These are phyloP conservation scores for Cheilosia scutellata DNA, from an alignment of 2,888 invertebrate species.

Conservation along the genomic window DNA sequence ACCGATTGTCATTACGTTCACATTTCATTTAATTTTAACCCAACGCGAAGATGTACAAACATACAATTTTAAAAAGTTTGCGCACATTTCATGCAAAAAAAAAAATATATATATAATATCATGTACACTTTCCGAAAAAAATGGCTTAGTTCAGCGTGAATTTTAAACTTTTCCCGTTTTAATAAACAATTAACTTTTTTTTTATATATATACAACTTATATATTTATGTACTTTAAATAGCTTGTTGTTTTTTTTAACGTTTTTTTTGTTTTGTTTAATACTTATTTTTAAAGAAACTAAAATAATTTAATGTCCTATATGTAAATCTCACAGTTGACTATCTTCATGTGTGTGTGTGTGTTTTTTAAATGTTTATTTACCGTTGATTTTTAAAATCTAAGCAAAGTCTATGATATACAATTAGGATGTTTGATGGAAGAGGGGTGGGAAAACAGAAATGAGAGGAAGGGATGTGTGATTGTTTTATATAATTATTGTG, in stretches of 20 bases:
- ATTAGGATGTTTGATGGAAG: constrained; percentile 8
- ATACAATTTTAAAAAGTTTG: not conserved
- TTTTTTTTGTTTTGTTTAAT: constrained; percentile 51
- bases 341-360: constrained; percentile 58
- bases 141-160: constrained; percentile 42
- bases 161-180: constrained; percentile 36
- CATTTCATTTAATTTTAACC: not conserved
- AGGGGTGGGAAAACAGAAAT: constrained; percentile 24
- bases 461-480: constrained; percentile 16
- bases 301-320: constrained; percentile 75
- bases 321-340: constrained; percentile 79
- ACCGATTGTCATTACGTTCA: constrained; percentile 2
- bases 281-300: constrained; percentile 66
- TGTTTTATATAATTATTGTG: constrained; percentile 45
- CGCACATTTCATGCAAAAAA: constrained; percentile 21
- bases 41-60: not conserved
- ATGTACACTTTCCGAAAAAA: constrained; percentile 29
- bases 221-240: constrained; percentile 67
- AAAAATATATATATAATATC: constrained; percentile 21
- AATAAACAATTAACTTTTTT: constrained; percentile 56
- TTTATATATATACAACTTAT: constrained; percentile 67
- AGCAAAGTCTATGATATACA: constrained; percentile 57
- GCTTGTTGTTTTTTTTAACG: constrained; percentile 34
- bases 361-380: constrained; percentile 47
- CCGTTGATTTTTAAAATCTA: constrained; percentile 71